These are phyloP conservation scores for Varanus komodoensis DNA, from an alignment of 2,113 vertebrate species.

Conservation along the genomic window DNA sequence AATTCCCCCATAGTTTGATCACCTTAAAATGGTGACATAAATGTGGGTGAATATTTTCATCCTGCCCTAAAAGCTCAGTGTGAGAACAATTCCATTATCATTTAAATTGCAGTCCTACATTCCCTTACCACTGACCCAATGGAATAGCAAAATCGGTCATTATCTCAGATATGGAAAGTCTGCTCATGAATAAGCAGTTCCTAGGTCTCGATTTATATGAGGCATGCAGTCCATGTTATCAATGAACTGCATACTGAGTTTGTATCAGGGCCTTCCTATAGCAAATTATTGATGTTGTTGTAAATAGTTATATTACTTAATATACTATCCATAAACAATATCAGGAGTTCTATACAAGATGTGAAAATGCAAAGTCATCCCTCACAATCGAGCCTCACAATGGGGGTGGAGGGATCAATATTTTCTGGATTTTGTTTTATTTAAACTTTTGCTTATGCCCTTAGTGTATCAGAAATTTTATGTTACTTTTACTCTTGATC, in stretches of 20 bases:
- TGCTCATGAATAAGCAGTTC: background rate
- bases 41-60: background rate
- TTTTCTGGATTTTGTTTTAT: conserved; percentile 4
- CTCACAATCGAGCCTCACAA: background rate
- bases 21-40: background rate
- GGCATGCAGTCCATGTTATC: background rate
- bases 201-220: background rate
- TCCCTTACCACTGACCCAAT: too few relatives aligned
- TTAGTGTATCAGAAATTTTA: background rate
- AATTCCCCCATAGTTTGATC: too few relatives aligned
- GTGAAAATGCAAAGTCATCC: background rate
- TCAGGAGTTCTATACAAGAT: conserved; percentile 7
- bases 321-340: conserved; percentile 10
- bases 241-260: background rate
- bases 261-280: background rate
- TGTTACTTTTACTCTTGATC: background rate
- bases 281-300: background rate
- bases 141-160: background rate
- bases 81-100: background rate
- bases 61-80: background rate
- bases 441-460: background rate
- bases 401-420: background rate
- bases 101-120: background rate
- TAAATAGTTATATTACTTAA: background rate
- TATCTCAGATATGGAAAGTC: background rate